Percentiles rank a stretch among this genome's conserved stretches.
Evolutionary conservation across 2,113 vertebrate species (phyloP).

Genomic region (Oryzias woworae): DNA sequence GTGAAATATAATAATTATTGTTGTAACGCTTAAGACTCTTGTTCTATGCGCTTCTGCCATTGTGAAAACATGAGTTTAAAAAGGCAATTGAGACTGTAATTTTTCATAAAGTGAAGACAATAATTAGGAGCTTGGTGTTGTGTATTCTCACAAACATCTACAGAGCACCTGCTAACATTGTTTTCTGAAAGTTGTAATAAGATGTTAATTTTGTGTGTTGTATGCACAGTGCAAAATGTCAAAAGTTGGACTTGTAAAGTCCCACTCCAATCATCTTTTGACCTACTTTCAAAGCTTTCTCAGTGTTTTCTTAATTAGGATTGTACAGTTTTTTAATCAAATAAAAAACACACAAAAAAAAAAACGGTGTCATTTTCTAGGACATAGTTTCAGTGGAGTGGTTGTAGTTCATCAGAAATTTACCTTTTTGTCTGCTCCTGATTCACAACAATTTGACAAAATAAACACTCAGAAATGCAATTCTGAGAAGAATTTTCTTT

Average conservation of each 20-base stretch:
- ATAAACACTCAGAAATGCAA: no score
- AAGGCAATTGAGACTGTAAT: not conserved
- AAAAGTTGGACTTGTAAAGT: not conserved
- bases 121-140: not conserved
- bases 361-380: no score
- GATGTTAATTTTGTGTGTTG: not conserved
- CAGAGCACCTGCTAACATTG: not conserved
- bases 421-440: no score
- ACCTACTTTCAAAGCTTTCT: no score
- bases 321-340: no score
- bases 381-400: no score
- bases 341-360: no score
- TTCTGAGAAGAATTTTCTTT: no score
- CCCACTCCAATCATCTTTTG: no score
- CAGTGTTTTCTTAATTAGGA: no score
- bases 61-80: slow-evolving; percentile 1
- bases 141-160: not conserved
- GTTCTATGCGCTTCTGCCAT: not conserved
- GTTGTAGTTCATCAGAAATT: no score
- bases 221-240: not conserved
- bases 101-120: not conserved
- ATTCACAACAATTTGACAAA: no score
- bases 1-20: not conserved
- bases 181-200: not conserved
- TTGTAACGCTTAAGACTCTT: not conserved